Percentiles rank a stretch among this genome's conserved stretches.
These are phyloP conservation scores for Chaetorhynchus papuensis DNA, from an alignment of 2,113 vertebrate species.

Conservation along the genomic window DNA sequence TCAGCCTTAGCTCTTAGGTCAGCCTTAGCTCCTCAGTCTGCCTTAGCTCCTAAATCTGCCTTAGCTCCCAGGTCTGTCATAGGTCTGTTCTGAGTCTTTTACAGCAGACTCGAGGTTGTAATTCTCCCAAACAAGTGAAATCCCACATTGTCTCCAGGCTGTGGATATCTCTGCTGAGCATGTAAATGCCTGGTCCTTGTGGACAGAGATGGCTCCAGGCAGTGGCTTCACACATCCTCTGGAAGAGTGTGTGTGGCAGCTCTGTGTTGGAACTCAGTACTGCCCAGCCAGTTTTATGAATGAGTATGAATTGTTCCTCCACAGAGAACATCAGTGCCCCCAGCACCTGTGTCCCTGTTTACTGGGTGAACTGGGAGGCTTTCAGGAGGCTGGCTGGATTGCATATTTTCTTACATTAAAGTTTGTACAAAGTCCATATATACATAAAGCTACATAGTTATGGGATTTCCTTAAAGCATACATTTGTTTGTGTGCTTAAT, in stretches of 20 bases:
- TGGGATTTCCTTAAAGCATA: background rate
- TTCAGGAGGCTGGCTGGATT: background rate
- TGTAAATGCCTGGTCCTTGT: background rate
- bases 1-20: background rate
- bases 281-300: background rate
- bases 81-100: background rate
- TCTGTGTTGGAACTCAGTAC: background rate
- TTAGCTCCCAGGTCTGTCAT: background rate
- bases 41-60: too few species aligned
- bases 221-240: fast-evolving
- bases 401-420: background rate
- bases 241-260: background rate
- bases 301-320: background rate
- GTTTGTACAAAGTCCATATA: background rate
- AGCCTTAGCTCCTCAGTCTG: fast-evolving
- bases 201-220: background rate
- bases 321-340: background rate
- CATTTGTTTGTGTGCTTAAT: background rate
- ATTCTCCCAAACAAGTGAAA: background rate
- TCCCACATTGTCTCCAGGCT: background rate
- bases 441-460: background rate
- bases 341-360: background rate
- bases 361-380: background rate
- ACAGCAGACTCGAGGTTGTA: background rate
- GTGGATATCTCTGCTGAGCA: background rate